phyloP scores from a whole-genome alignment of 2,888 invertebrate genomes.

The Campaea margaritaria region DNA sequence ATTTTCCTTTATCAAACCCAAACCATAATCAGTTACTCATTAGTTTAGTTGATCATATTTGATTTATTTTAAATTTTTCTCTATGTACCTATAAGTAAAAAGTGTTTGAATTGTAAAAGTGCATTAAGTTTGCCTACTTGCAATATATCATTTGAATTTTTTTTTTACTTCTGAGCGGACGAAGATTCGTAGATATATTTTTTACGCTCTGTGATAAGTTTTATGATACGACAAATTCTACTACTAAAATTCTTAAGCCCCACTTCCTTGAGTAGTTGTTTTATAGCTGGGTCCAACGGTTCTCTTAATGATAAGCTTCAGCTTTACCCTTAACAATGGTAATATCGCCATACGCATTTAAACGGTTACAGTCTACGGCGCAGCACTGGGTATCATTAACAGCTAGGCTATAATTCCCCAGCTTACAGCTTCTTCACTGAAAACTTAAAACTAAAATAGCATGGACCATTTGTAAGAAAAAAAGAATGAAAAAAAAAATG shows the following conservation, averaged over 20 bases:
- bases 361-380: not conserved
- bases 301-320: not conserved
- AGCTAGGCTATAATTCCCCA: not conserved
- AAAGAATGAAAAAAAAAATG: no score
- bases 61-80: no score
- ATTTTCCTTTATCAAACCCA: no score
- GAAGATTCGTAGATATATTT: no score
- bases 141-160: no score
- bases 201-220: not conserved
- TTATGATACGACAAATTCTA: not conserved
- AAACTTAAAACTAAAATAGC: not conserved
- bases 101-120: no score
- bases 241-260: not conserved
- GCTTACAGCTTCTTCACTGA: not conserved
- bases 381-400: not conserved
- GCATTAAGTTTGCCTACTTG: no score
- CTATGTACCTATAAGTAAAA: no score
- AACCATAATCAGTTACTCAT: no score
- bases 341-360: not conserved
- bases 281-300: not conserved
- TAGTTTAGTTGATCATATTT: no score
- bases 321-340: not conserved
- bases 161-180: no score
- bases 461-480: no score
- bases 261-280: conserved; percentile 1